phyloP scores from a whole-genome alignment of 2,888 invertebrate species.

The Brachyptera putata region DNA sequence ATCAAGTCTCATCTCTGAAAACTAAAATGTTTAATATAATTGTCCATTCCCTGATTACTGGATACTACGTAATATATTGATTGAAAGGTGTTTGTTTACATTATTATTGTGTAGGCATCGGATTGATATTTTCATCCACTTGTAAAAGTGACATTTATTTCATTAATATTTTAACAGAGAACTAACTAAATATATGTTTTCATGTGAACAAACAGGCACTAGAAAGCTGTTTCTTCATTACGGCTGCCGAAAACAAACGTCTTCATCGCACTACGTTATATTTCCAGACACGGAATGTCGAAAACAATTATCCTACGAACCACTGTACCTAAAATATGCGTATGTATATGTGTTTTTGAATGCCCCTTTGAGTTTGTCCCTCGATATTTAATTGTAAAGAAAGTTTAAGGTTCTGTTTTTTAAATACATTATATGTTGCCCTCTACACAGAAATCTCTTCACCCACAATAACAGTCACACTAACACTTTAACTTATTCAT shows the following conservation, averaged over 20 bases:
- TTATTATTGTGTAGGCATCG: slow-evolving; percentile 6
- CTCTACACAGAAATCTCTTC: no score
- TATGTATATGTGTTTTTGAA: slow-evolving; percentile 19
- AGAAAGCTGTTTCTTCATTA: slow-evolving; percentile 19
- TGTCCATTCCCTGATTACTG: slow-evolving; percentile 21
- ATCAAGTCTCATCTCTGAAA: no score
- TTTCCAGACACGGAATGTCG: slow-evolving; percentile 20
- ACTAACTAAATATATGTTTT: no score
- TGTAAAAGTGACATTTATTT: not conserved
- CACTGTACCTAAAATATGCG: slow-evolving; percentile 29
- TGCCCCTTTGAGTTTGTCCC: slow-evolving; percentile 3
- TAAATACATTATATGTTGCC: not conserved
- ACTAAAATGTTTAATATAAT: no score
- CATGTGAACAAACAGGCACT: slow-evolving; percentile 21
- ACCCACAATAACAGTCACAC: not conserved
- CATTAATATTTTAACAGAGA: no score
- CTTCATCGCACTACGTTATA: slow-evolving; percentile 20
- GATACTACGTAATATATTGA: not conserved
- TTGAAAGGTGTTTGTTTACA: slow-evolving; percentile 11
- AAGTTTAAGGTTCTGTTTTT: not conserved
- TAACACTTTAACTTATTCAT: slow-evolving; percentile 14
- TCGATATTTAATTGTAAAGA: not conserved
- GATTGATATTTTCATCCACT: slow-evolving; percentile 13
- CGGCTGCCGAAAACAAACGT: not conserved
- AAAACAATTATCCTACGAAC: slow-evolving; percentile 23